Evolutionary conservation across 2,888 invertebrate species (phyloP), one percentile per base, ranked within the genome.

Genomic region (Pseudeuparius sepicola): DNA sequence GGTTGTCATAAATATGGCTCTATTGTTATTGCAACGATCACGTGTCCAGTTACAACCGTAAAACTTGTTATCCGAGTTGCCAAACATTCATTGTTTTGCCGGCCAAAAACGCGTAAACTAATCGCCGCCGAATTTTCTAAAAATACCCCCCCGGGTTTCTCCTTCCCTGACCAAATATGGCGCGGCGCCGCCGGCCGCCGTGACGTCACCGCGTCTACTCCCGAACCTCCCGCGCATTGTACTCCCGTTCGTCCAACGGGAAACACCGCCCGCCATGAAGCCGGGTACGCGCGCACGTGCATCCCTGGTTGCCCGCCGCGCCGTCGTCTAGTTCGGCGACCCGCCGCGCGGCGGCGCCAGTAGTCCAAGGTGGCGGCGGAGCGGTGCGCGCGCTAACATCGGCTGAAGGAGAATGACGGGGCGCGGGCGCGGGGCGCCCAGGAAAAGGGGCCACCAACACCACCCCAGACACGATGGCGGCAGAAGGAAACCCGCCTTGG

Each of bases 401-500:
- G 42, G 37, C 41, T 25, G n/a, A 26, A 40, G 40, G 39, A 44
- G 47, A 45, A 53, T 44, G 51, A 73, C 73, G 73, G 71, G 73
- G 72, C 67, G 63, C 55, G 70, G 69, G 62, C 75, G 78, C 60
- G 71, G 78, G 62, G 79, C n/a, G n/a, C 67, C 63, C 55, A 70
- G 69, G 62, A 76, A 78, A 60, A 71, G 78, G 62, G 79, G 79
- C 48, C 79, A 78, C 62, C 79, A 79, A 63, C 78, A 79, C 65
- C 80, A 80, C 66, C 79, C 78, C 57, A 74, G 78, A 44, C 71
- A 77, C 56, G 56, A 59, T 45, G 61, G 61, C 48, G 55, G 47
- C 41, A 56, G 61, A 43, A 51, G 54, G 37, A 62, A 73, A 55
- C 73, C 66, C 63, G 66, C 67, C 63, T 65, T 68, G 60, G 67